Evolutionary conservation across 2,888 invertebrate species (phyloP), one percentile per base, ranked within the genome.

Genomic region (Lycocerus yunnanus): DNA sequence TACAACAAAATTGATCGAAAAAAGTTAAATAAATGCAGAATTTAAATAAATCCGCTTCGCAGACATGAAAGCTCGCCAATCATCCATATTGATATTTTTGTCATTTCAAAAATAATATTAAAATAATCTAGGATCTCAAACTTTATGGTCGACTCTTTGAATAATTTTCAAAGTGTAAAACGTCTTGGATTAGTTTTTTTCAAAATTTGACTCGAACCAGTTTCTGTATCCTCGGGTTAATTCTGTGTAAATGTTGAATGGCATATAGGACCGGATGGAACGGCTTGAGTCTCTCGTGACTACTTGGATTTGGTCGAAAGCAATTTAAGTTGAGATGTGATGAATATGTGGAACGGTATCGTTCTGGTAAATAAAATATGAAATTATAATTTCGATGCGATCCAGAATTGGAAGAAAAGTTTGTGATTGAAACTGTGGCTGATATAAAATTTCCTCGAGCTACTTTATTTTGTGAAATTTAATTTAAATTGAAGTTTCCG

Each of bases 401-500:
- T 43, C 43, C 43, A 43, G n/a, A 43, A n/a, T n/a, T 43, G 43
- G 43, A 43, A 43, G 43, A 43, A 43, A 43, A 43, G 43, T 43
- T 43, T 43, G 43, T 18, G 61, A 63, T 63, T 63, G 61, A 63
- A 63, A 63, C 20, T 63, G 61, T 63, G 20, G 61, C 61, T 63
- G 16, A 63, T 63, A 20, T 63, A 63, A 20, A 18, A 63, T 18
- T 18, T 18, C 61, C 18, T 20, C 15, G 61, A 63, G 61, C 68
- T 58, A 58, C 58, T 58, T 21, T 20, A 68, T 61, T 68, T 58
- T 24, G 15, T 15, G 43, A 13, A 73, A 73, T 65, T 73, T 73
- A 66, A 73, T 73, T 69, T 59, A 43, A 68, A 63, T 18, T 18
- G 60, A 68, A 68, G 68, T 68, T 68, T 72, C 61, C 63, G 18